Evolutionary conservation across 1,140 invertebrate genomes (phyloP).

Genomic region (Drosophila subobscura): DNA sequence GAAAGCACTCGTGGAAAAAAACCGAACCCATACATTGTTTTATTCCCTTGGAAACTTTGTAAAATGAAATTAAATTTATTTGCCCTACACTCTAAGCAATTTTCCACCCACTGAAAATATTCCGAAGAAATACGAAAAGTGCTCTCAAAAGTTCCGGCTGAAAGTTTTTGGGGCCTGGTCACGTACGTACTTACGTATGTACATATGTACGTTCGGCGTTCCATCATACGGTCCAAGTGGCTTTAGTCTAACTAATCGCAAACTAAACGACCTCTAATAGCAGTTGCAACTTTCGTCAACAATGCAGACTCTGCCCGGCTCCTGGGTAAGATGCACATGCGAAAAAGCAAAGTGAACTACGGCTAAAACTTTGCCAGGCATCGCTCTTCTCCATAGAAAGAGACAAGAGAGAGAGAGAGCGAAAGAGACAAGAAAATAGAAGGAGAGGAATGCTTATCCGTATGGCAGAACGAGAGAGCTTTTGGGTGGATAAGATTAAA

Average conservation of each 20-base stretch:
- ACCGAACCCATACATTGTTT: too few species aligned
- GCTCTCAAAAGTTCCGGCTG: slow-evolving; percentile 8
- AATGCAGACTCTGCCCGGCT: slow-evolving; percentile 55
- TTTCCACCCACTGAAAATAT: too few species aligned
- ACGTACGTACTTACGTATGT: slow-evolving; percentile 22
- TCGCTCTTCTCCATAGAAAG: slow-evolving; percentile 57
- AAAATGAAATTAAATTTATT: too few species aligned
- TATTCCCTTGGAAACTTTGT: too few species aligned
- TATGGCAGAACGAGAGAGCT: slow-evolving; percentile 55
- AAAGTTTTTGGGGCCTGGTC: slow-evolving; percentile 29
- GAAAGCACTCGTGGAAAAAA: neutral
- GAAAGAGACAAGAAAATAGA: neutral
- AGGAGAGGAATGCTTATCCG: slow-evolving; percentile 43
- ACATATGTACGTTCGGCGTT: slow-evolving; percentile 21
- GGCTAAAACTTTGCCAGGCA: slow-evolving; percentile 63
- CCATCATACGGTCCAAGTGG: slow-evolving; percentile 57
- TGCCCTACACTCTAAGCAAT: too few species aligned
- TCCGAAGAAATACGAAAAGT: too few species aligned
- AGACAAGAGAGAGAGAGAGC: neutral
- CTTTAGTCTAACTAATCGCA: slow-evolving; percentile 76
- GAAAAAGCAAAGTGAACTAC: slow-evolving; percentile 32
- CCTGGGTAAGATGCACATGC: slow-evolving; percentile 21
- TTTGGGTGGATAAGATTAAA: slow-evolving; percentile 64
- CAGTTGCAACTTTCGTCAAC: slow-evolving; percentile 75
- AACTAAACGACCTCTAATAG: slow-evolving; percentile 80